Base-by-base conservation (phyloP, 2,888 invertebrate genomes). In the Dione vanillae region DNA sequence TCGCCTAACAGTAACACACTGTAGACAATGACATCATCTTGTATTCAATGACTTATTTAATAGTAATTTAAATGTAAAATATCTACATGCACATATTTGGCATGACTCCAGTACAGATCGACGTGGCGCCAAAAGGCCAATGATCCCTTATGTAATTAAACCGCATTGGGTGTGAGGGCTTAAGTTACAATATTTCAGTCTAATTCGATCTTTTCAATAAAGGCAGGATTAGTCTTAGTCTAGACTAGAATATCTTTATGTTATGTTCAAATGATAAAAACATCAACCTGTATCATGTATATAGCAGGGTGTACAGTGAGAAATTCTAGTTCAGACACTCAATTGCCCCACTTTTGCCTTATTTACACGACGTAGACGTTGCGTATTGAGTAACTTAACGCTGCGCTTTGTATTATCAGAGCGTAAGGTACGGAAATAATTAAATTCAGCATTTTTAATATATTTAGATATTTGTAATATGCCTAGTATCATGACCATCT, bases 81-180 rank as follows among this genome's bases (percentile, higher is more conserved):
- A n/a, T 45, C 14, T 20, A 41, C 41, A 59, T 9, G 43, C 8
- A n/a, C 16, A 67, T 59, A 69, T 69, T 71, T 75, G 74, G 73
- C 74, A 67, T 65, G 16, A 43, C 47, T 66, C 74, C 74, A 74
- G 65, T 56, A 27, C 27, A 64, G 66, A 67, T 69, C 61, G 71
- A 71, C 68, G 74, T 61, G 76, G 75, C 76, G 76, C 75, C 76
- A 71, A 62, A 72, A 74, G 72, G 72, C 71, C 74, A 75, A 72
- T 62, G 75, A 65, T 70, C 74, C 62, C 64, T 75, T 67, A 72
- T 71, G 71, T 72, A 69, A 74, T 66, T 67, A 59, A 56, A 71
- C 73, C 70, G 70, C 73, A 73, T 73, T 67, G 70, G 68, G 70
- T 68, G 19, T 65, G 70, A 73, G 70, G 73, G 70, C 58, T 70